Base-by-base conservation (phyloP, 1,140 invertebrate genomes). In the Lycorma delicatula region DNA sequence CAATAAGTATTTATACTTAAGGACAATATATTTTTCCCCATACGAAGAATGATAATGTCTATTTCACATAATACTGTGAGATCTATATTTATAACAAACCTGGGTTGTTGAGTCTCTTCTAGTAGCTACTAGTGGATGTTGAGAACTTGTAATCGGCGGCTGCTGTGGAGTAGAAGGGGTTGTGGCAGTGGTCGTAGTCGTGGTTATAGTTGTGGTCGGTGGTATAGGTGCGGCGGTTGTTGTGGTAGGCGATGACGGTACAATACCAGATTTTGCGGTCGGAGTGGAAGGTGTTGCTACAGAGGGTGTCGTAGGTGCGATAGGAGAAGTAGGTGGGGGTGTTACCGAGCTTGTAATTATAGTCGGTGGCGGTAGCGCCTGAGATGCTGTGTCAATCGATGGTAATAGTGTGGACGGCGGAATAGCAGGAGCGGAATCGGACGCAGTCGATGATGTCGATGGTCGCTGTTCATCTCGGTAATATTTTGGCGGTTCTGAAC, bases 41-140 rank as follows among this genome's bases (percentile, higher is more conserved):
- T n/a, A n/a, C n/a, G n/a, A n/a, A n/a, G n/a, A n/a, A n/a, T n/a
- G n/a, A n/a, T n/a, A n/a, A n/a, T n/a, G n/a, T n/a, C n/a, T n/a
- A n/a, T n/a, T n/a, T n/a, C n/a, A n/a, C n/a, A n/a, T n/a, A n/a
- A n/a, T n/a, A n/a, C n/a, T n/a, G n/a, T n/a, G n/a, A n/a, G n/a
- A n/a, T n/a, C n/a, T n/a, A n/a, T n/a, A n/a, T n/a, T 51, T 51
- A 5, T 58, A 75, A 67, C 57, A 74, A 66, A 70, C 86, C 83
- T 91, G 89, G 0, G 89, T 91, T 9, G 87, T 90, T 0, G 89
- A 92, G 67, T 92, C 88, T 61, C 88, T 75, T 26, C 88, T 73
- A 0, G 82, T 84, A 25, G 81, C 70, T 34, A 84, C 65, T 49
- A 80, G 69, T 0, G 83, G 81, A 62, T 84, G 82, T 18, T 65